Conservation (phyloP, 2,113 vertebrate genomes). For the Lipotes vexillifer region DNA sequence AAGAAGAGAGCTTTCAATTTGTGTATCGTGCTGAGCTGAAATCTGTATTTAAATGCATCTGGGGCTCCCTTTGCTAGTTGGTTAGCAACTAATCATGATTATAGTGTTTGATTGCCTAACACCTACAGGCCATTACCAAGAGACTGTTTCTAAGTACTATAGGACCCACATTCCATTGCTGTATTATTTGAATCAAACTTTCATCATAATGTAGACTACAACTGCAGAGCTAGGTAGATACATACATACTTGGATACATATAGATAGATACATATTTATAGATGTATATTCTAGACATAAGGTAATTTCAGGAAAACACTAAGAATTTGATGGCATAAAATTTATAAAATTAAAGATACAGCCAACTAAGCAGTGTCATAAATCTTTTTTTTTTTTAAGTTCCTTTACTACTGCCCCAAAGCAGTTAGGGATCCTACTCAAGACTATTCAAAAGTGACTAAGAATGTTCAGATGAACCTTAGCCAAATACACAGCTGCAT, state of each 20-base stretch:
- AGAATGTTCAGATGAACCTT: neutral
- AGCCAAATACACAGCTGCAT: neutral
- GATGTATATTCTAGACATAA: neutral
- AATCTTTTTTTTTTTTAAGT: neutral
- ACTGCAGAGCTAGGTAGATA: neutral
- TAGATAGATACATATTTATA: neutral
- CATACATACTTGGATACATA: neutral
- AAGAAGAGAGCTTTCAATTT: slow-evolving; percentile 18
- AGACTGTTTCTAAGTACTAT: neutral
- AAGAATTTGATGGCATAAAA: neutral
- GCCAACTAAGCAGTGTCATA: neutral
- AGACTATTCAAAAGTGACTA: neutral
- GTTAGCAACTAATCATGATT: slow-evolving; percentile 56
- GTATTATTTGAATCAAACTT: neutral
- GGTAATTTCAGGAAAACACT: neutral
- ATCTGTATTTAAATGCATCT: slow-evolving; percentile 26
- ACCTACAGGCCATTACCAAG: neutral
- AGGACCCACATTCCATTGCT: neutral
- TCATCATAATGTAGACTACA: neutral
- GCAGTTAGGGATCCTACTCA: neutral
- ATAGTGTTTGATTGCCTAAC: neutral
- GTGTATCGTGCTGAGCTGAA: neutral
- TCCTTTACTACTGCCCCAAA: neutral
- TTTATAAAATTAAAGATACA: neutral
- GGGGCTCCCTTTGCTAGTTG: neutral